Evolutionary conservation across 2,888 invertebrate species (phyloP).

Genomic region (Carabus problematicus): DNA sequence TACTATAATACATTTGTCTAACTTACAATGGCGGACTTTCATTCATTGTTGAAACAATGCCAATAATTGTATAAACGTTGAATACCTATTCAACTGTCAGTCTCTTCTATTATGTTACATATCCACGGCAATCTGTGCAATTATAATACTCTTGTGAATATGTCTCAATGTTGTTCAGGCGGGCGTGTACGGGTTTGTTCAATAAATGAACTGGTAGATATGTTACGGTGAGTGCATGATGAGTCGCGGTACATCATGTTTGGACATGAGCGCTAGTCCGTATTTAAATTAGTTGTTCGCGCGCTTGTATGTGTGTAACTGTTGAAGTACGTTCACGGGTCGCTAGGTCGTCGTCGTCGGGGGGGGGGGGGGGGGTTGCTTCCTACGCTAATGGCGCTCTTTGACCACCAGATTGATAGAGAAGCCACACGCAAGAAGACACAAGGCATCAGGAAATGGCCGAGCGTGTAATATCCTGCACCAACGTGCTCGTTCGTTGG

Average conservation of each 20-base stretch:
- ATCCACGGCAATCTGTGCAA: too few relatives aligned
- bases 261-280: conserved; percentile 18
- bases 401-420: conserved; percentile 50
- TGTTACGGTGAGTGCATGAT: conserved; percentile 29
- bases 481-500: not conserved
- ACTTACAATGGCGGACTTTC: too few relatives aligned
- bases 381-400: conserved; percentile 51
- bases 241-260: conserved; percentile 31
- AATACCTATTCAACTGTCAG: too few relatives aligned
- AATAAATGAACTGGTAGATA: conserved; percentile 1
- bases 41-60: too few relatives aligned
- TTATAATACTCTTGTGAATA: too few relatives aligned
- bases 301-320: conserved; percentile 25
- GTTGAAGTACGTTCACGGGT: conserved; percentile 32
- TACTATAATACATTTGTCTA: too few relatives aligned
- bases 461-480: conserved; percentile 40
- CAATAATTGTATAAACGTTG: too few relatives aligned
- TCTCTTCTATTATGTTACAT: too few relatives aligned
- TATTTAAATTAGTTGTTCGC: conserved; percentile 38
- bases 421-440: conserved; percentile 52
- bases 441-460: conserved; percentile 45
- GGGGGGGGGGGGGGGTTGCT: conserved; percentile 45
- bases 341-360: conserved; percentile 37
- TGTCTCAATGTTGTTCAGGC: too few relatives aligned
- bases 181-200: not conserved